Base-by-base conservation (phyloP, 2,113 vertebrate species). In the Siniperca chuatsi region DNA sequence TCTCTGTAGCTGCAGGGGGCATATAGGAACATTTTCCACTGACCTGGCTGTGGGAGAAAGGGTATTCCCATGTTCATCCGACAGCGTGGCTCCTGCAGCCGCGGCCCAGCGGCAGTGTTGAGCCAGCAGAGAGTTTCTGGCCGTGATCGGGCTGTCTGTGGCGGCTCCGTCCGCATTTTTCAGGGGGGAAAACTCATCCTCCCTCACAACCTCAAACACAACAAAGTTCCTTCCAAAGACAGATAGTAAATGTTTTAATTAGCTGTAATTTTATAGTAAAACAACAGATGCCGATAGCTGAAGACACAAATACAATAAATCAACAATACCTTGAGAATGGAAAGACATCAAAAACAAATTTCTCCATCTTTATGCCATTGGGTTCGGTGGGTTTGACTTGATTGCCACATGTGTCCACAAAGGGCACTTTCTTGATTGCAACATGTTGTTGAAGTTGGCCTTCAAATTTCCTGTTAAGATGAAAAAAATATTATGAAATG, bases 301-400 rank as follows among this genome's bases (percentile, higher is more conserved):
- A 57, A 64, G 7, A 33, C 0, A 20, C 7, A 57, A 29, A 25
- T 58, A 4, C 18, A 57, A 57, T 6, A 44, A 8, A 72, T 69
- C 4, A 52, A 35, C 0, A 50, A 8, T 84, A 99, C 98, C 96
- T 97, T 74, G 98, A 96, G 85, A 99, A 99, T 65, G 94, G 97
- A 92, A 99, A 97, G 86, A 98, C 97, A 16, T 99, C 98, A 91
- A 99, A 99, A 80, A 99, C 98, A 93, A 99, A 99, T 92, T 99
- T 99, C 96, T 99, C 98, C 98, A 99, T 97, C 96, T 99, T 99
- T 76, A 99, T 98, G 71, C 96, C 98, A 0, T 99, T 99, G 0
- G 98, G 96, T 87, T 96, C 94, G 70, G 88, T 93, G 0, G 98
- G 98, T 87, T 96, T 97, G 71, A 99, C 96, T 81, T 88, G 92